These are phyloP conservation scores for Heliconius hortense DNA, from an alignment of 2,888 invertebrate genomes.

Conservation along the genomic window DNA sequence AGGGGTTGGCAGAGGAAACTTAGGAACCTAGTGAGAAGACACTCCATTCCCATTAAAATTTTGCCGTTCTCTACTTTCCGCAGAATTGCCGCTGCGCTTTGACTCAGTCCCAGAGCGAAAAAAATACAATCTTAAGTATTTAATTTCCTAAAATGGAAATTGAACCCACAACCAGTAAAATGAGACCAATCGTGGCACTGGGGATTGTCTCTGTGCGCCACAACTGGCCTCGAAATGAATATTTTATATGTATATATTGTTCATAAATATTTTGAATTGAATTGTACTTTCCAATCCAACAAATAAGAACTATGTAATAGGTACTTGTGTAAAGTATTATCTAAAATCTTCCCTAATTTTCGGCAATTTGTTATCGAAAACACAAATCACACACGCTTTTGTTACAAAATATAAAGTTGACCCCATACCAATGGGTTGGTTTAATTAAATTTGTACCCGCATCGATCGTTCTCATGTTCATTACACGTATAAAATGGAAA, in stretches of 20 bases:
- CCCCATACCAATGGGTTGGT: conserved; percentile 44
- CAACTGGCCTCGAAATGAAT: too few relatives aligned
- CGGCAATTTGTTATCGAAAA: conserved; percentile 57
- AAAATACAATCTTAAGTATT: too few relatives aligned
- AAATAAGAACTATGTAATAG: conserved; percentile 6
- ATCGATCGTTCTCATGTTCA: conserved; percentile 24
- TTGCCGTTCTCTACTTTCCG: too few relatives aligned
- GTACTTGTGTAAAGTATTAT: conserved; percentile 20
- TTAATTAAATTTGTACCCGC: conserved; percentile 43
- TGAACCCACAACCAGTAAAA: too few relatives aligned
- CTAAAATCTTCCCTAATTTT: conserved; percentile 39
- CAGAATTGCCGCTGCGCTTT: too few relatives aligned
- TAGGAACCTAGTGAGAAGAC: too few relatives aligned
- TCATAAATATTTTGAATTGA: background rate
- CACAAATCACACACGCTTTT: conserved; percentile 50
- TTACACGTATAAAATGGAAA: background rate
- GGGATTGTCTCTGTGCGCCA: too few relatives aligned
- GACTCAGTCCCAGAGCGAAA: too few relatives aligned
- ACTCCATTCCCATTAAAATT: too few relatives aligned
- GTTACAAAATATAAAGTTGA: conserved; percentile 45
- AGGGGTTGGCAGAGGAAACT: too few relatives aligned
- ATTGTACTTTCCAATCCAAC: background rate
- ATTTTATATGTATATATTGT: background rate
- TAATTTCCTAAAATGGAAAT: too few relatives aligned
- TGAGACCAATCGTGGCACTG: too few relatives aligned